Percentiles rank a stretch among this genome's conserved stretches.
phyloP scores from a whole-genome alignment of 1,140 invertebrate genomes.

The Linepithema humile region DNA sequence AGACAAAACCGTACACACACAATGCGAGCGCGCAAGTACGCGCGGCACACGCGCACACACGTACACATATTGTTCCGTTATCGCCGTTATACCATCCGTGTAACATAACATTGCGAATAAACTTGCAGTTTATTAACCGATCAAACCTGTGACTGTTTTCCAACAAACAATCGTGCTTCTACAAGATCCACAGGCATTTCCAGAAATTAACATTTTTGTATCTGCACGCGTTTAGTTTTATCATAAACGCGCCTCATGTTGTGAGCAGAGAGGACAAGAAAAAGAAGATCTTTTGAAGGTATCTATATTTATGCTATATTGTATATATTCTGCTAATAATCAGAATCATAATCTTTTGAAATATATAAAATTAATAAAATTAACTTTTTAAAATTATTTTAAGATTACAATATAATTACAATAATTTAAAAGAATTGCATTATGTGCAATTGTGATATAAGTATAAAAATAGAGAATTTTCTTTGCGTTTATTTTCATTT shows the following conservation, averaged over 20 bases:
- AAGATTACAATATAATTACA: no score
- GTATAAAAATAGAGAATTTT: no score
- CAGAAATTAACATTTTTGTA: not conserved
- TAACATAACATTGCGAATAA: constrained; percentile 74
- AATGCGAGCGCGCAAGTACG: constrained; percentile 32
- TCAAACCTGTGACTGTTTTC: constrained; percentile 50
- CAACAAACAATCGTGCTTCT: not conserved
- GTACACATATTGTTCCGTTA: constrained; percentile 79
- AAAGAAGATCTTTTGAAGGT: no score
- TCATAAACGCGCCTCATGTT: not conserved
- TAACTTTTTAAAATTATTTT: no score
- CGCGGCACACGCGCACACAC: constrained; percentile 52
- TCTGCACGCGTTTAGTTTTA: not conserved
- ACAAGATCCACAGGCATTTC: not conserved
- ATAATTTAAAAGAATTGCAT: no score
- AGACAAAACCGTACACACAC: constrained; percentile 39
- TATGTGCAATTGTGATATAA: no score
- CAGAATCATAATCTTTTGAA: no score
- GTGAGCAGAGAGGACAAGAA: not conserved
- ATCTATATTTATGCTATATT: no score
- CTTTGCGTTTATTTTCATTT: no score
- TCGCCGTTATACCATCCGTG: constrained; percentile 76
- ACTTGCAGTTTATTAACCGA: constrained; percentile 75
- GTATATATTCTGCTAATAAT: no score
- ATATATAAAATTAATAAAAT: no score